Base-by-base conservation (phyloP, 2,888 invertebrate genomes). In the Drosophila subquinaria region DNA sequence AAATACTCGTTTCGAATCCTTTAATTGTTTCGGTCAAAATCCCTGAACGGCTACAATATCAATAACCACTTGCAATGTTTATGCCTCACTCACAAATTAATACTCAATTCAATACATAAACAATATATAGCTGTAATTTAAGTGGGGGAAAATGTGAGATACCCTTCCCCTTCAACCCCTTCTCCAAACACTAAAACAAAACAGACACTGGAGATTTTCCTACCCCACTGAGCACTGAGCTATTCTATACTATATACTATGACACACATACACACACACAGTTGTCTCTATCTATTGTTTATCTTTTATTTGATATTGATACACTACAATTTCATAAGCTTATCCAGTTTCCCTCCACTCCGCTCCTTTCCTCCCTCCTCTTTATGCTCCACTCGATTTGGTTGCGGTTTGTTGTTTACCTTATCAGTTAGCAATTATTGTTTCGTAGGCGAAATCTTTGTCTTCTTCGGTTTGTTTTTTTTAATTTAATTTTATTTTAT, bases 361-460 rank as follows among this genome's bases (percentile, higher is more conserved):
- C 17, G 1, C 17, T 17, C 17, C 17, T 17, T 17, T 17, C 30
- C 17, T 9, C 3, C n/a, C 8, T 48, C 40, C n/a, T 35, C 59
- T 57, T 60, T 48, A 52, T 45, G 71, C 53, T 60, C 60, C 43
- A 59, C 51, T 43, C 38, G 52, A 53, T 74, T 38, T 45, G 43
- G 40, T 64, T 73, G 57, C 52, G 75, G 47, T 56, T 56, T 36
- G 27, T 47, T 27, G 68, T 70, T 78, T 70, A 68, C 62, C 64
- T 63, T 62, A 66, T 56, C 74, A 51, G 66, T 77, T 77, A 77
- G 73, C 73, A 70, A 45, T 30, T 68, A 73, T 77, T 70, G 43
- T 73, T 74, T 56, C 27, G 47, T 77, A 77, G n/a, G 76, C 66
- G 38, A 69, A 73, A 77, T 71, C 67, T 62, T 51, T 27, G 27